Conservation (phyloP, 2,888 invertebrate genomes). For the Epicampocera succincta region DNA sequence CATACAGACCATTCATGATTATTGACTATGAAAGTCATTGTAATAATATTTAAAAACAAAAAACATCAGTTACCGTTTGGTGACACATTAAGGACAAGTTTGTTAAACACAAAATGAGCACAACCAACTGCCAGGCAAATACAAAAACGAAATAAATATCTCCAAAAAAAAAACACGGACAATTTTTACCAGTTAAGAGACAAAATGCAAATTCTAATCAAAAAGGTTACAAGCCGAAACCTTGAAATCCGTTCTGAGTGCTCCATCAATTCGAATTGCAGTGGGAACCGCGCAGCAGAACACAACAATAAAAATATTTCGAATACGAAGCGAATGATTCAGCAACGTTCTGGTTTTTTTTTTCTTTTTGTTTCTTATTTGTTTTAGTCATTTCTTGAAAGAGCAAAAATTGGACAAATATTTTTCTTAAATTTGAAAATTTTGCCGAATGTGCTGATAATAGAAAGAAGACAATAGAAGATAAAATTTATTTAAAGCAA, state of each 20-base stretch:
- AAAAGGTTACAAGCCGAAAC: constrained; percentile 69
- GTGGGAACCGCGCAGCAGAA: constrained; percentile 16
- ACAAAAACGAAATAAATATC: neutral
- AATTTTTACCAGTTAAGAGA: constrained; percentile 54
- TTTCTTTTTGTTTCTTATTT: too few relatives aligned
- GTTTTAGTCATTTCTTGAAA: too few relatives aligned
- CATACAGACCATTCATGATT: constrained; percentile 54
- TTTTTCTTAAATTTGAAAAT: too few relatives aligned
- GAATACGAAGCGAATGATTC: constrained; percentile 27
- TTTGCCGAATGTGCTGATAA: too few relatives aligned
- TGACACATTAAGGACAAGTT: constrained; percentile 70
- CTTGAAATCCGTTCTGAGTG: constrained; percentile 60
- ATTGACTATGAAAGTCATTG: constrained; percentile 66
- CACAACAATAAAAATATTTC: constrained; percentile 39
- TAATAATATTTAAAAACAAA: constrained; percentile 67
- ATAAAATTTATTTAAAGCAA: too few relatives aligned
- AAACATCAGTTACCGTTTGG: constrained; percentile 69
- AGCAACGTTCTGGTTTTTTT: too few relatives aligned
- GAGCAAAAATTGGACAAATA: too few relatives aligned
- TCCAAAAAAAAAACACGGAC: constrained; percentile 12
- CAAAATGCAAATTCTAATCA: constrained; percentile 48
- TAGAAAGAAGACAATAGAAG: too few relatives aligned
- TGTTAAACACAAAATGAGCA: constrained; percentile 64
- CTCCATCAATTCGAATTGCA: constrained; percentile 48
- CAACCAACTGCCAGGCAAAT: neutral